Conservation (phyloP, 1,140 invertebrate genomes). For the Babylonia areolata region DNA sequence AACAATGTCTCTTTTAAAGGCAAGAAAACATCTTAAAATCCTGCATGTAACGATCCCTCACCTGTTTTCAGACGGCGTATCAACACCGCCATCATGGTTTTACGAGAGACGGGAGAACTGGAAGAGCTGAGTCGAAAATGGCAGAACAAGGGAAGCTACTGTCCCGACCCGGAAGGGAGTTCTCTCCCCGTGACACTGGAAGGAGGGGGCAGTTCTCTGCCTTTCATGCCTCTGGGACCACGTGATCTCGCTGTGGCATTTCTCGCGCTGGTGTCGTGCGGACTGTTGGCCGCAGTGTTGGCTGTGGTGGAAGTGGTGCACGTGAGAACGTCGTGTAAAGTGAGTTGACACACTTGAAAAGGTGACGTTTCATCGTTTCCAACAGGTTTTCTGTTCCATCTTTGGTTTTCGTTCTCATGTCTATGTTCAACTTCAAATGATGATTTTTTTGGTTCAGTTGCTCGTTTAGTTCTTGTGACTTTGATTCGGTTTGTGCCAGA, state of each 20-base stretch:
- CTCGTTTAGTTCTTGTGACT: too few species aligned
- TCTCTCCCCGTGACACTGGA: background rate
- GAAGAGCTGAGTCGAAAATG: slow-evolving; percentile 8
- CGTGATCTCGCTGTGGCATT: slow-evolving; percentile 29
- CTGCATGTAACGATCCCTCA: too few species aligned
- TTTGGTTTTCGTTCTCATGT: too few species aligned
- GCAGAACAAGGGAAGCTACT: slow-evolving; percentile 5
- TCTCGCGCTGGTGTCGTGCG: slow-evolving; percentile 15
- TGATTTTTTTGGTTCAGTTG: too few species aligned
- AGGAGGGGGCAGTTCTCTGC: slow-evolving; percentile 6
- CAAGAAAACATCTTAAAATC: background rate
- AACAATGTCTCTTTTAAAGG: too few species aligned
- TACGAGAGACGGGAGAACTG: slow-evolving; percentile 21
- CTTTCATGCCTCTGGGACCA: slow-evolving; percentile 18
- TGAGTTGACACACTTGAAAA: too few species aligned
- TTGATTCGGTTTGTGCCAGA: too few species aligned
- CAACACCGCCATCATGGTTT: background rate
- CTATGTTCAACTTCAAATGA: too few species aligned
- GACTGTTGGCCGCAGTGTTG: background rate
- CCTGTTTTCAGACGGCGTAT: background rate
- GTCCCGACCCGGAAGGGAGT: slow-evolving; percentile 22
- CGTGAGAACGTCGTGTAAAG: background rate
- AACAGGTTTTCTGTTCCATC: too few species aligned
- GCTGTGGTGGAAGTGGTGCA: slow-evolving; percentile 5
- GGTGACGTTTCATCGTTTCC: too few species aligned